Base-by-base conservation (phyloP, 2,888 invertebrate species). In the Ophioninae sp. region DNA sequence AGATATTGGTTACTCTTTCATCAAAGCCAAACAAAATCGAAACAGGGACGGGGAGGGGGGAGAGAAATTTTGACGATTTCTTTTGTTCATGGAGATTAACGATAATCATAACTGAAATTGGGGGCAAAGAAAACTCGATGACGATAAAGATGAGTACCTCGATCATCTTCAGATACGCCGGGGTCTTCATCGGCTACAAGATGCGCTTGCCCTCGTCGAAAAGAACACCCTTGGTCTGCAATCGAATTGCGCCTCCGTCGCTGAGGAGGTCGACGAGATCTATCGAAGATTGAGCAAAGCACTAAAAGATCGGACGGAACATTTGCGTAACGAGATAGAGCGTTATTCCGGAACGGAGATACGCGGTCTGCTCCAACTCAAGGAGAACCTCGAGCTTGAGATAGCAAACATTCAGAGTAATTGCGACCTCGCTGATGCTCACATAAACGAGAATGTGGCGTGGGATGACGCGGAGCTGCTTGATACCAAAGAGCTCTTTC, bases 381-480 rank as follows among this genome's bases (percentile, higher is more conserved):
- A 98, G 93, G 98, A 98, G 93, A 98, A 98, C 93, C 94, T 99
- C 89, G 98, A 99, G 93, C 95, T 97, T 92, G 99, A 99, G 94
- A 96, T 99, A 91, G 96, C 96, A 87, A 99, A 99, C 93, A 98
- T 99, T 90, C 96, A 96, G 91, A 98, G 98, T 92, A 99, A 99
- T 93, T 99, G 99, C 94, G 99, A 99, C 93, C 94, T 98, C 91
- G 98, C 98, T 72, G 99, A 99, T 93, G 98, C 98, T 93, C 97
- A 98, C 92, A 97, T 98, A 95, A 97, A 96, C 90, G 97, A 97
- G 88, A 96, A 96, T 85, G 96, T 97, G 61, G 96, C 97, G 89
- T 98, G 98, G 96, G 98, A 98, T 89, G 97, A 98, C 90, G 96
- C 97, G 86, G 98, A 98, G 92, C 94, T 98, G 86, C 97, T 98